Percentiles rank a stretch among this genome's conserved stretches.
Conservation (phyloP, 2,888 invertebrate species). For the Plusia festucae region DNA sequence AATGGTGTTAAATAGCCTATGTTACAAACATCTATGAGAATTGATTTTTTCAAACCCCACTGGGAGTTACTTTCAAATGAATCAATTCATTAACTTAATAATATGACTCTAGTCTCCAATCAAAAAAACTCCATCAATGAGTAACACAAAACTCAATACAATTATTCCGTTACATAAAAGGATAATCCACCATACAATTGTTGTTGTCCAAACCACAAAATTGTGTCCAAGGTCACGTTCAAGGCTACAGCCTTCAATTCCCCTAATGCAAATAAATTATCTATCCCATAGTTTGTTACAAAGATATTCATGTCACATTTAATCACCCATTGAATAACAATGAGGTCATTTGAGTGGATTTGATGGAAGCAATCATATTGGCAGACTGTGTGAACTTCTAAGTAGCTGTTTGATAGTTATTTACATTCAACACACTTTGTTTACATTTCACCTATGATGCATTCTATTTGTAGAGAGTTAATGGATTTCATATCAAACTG, state of each 20-base stretch:
- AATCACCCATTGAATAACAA: slow-evolving; percentile 58
- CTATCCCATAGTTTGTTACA: slow-evolving; percentile 24
- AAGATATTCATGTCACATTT: slow-evolving; percentile 56
- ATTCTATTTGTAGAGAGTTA: not conserved
- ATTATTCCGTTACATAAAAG: slow-evolving; percentile 25
- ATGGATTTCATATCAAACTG: not conserved
- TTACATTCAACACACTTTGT: slow-evolving; percentile 31
- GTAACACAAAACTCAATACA: slow-evolving; percentile 11
- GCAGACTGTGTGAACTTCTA: slow-evolving; percentile 34
- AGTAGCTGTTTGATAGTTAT: slow-evolving; percentile 32
- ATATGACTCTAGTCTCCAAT: no score
- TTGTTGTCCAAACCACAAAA: slow-evolving; percentile 33
- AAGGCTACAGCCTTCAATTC: slow-evolving; percentile 48
- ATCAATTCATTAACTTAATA: no score
- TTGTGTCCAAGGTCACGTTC: slow-evolving; percentile 52
- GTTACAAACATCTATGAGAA: no score
- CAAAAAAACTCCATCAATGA: not conserved
- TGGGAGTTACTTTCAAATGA: no score
- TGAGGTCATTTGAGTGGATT: slow-evolving; percentile 42
- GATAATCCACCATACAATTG: slow-evolving; percentile 35
- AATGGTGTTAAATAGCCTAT: no score
- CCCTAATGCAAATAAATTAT: slow-evolving; percentile 31
- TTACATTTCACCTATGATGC: slow-evolving; percentile 7
- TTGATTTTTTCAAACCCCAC: no score
- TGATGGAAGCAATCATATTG: slow-evolving; percentile 46